phyloP scores from a whole-genome alignment of 2,797 vertebrate species.

The Microctenopoma lineatum region DNA sequence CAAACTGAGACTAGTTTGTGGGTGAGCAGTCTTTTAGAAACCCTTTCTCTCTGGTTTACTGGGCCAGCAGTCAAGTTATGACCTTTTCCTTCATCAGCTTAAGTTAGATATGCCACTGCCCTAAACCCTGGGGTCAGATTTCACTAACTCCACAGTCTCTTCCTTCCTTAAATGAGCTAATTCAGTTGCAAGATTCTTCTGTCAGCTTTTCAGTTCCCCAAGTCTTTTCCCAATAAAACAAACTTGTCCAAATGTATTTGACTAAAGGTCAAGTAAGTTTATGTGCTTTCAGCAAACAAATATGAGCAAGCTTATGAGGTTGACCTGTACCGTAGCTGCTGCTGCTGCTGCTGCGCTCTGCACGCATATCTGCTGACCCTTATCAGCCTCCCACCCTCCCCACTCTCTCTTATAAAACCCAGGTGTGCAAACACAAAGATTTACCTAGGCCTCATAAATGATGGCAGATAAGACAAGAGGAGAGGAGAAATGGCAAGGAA shows the following conservation, averaged over 20 bases:
- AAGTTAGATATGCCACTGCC: conserved; percentile 30
- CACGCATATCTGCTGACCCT: conserved; percentile 54
- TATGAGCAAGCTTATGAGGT: conserved; percentile 37
- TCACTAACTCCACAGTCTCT: conserved; percentile 54
- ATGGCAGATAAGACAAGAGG: conserved; percentile 64
- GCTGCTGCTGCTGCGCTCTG: conserved; percentile 37
- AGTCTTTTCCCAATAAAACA: conserved; percentile 28
- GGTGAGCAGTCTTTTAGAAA: conserved; percentile 38
- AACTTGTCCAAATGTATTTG: conserved; percentile 37
- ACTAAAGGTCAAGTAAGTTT: conserved; percentile 52
- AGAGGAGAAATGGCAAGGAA: conserved; percentile 46
- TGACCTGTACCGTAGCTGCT: conserved; percentile 16
- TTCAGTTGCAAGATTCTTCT: conserved; percentile 30
- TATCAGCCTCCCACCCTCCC: conserved; percentile 40
- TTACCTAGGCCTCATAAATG: conserved; percentile 68
- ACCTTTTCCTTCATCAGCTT: conserved; percentile 63
- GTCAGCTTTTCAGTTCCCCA: conserved; percentile 47
- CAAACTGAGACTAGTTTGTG: conserved; percentile 29
- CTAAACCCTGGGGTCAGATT: conserved; percentile 51
- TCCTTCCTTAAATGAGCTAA: conserved; percentile 30
- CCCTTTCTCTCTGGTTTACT: conserved; percentile 44
- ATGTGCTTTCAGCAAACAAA: conserved; percentile 67
- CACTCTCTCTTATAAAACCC: conserved; percentile 66
- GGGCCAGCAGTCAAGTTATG: conserved; percentile 45
- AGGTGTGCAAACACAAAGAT: conserved; percentile 78